Evolutionary conservation across 2,797 vertebrate genomes (phyloP).

Genomic region (Sebastolobus altivelis): DNA sequence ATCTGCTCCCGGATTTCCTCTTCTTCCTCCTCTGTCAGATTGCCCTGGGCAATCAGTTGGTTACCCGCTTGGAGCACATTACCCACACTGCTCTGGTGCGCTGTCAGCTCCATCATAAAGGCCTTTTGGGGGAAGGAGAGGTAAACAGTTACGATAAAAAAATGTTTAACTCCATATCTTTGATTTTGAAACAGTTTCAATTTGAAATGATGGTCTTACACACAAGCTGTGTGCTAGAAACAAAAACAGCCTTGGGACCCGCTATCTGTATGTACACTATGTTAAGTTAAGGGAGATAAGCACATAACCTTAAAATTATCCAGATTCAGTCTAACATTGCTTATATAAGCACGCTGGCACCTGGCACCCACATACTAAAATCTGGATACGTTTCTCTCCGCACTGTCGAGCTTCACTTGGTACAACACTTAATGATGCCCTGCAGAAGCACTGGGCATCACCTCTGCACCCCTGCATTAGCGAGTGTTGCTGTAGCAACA

Average conservation of each 20-base stretch:
- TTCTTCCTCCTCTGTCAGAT: constrained; percentile 94
- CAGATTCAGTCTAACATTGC: constrained; percentile 22
- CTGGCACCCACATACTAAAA: constrained; percentile 39
- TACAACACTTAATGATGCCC: constrained; percentile 13
- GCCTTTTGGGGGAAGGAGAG: constrained; percentile 70
- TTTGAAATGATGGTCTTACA: background rate
- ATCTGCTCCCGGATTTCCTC: constrained; percentile 98
- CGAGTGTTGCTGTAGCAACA: constrained; percentile 42
- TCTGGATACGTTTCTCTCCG: constrained; percentile 38
- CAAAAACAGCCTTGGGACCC: background rate
- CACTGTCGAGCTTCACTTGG: constrained; percentile 6
- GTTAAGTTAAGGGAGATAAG: background rate
- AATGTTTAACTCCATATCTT: background rate
- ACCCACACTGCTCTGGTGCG: constrained; percentile 97
- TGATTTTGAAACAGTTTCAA: background rate
- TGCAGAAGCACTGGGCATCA: constrained; percentile 44
- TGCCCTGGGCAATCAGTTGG: constrained; percentile 94
- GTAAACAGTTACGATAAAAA: background rate
- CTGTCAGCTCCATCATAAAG: constrained; percentile 99
- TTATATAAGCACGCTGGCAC: constrained; percentile 29
- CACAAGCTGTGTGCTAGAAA: background rate
- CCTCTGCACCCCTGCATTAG: constrained; percentile 11
- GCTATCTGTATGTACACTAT: background rate
- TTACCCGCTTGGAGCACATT: constrained; percentile 96
- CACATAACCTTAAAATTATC: background rate